Percentiles rank a stretch among this genome's conserved stretches.
Evolutionary conservation across 2,888 invertebrate species (phyloP).

Genomic region (Perizoma affinitatum): DNA sequence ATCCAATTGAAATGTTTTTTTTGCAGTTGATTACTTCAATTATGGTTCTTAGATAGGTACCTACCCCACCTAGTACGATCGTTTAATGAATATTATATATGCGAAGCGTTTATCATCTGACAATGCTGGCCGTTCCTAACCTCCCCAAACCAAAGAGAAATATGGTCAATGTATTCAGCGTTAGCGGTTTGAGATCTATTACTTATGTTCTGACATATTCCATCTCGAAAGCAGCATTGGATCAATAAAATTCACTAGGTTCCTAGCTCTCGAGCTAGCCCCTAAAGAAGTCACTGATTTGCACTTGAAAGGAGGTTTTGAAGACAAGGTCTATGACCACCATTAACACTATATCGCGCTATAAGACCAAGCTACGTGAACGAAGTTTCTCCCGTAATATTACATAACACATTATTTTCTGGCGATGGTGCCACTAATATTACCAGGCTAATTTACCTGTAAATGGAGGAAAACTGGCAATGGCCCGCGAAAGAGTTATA

Average conservation of each 20-base stretch:
- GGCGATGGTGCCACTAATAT: conserved; percentile 92
- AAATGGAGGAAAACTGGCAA: conserved; percentile 94
- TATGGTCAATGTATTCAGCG: conserved; percentile 95
- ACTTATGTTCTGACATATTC: conserved; percentile 92
- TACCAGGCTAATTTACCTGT: conserved; percentile 91
- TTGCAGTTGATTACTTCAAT: too few relatives aligned
- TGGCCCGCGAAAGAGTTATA: conserved; percentile 88
- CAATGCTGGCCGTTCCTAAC: conserved; percentile 91
- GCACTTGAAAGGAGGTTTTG: conserved; percentile 85
- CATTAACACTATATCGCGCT: conserved; percentile 93
- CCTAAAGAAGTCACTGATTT: conserved; percentile 89
- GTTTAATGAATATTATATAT: conserved; percentile 92
- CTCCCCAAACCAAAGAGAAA: conserved; percentile 89
- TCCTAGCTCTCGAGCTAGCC: conserved; percentile 91
- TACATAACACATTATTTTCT: conserved; percentile 95
- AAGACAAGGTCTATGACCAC: conserved; percentile 90
- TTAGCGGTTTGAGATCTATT: conserved; percentile 92
- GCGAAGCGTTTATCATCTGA: conserved; percentile 88
- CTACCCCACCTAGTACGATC: conserved; percentile 93
- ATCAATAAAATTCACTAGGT: conserved; percentile 91
- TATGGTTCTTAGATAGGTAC: too few relatives aligned
- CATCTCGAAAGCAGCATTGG: conserved; percentile 94
- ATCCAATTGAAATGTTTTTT: too few relatives aligned
- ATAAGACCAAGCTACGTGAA: conserved; percentile 91
- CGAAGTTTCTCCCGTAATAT: conserved; percentile 94